Evolutionary conservation across 2,113 vertebrate species (phyloP), one percentile per base, ranked within the genome.

Genomic region (Stomatorhinus ivindoensis): DNA sequence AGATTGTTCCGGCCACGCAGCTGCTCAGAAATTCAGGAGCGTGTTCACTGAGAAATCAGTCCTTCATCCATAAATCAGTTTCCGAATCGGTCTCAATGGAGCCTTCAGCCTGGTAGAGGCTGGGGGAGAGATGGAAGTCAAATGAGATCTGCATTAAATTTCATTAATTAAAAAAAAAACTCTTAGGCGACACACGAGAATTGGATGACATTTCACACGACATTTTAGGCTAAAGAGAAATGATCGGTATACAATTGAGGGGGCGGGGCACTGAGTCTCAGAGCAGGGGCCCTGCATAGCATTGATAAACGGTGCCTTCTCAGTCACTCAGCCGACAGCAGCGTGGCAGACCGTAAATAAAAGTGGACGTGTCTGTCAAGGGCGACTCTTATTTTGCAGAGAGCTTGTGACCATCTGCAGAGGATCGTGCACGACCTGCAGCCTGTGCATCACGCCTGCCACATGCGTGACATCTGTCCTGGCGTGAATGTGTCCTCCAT

Each of bases 1-100:
- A 76, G 90, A 91, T 86, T 88, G 86, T 69, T 39, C 47, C 27
- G 19, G 80, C 73, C 76, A 89, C 86, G 19, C 80, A 92, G 88
- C 50, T 84, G 88, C 42, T 89, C 50, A 24, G 21, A 88, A 31
- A 61, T 73, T 53, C n/a, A 11, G 44, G 46, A 88, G 47, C 31
- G 10, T 80, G 88, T 39, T 88, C n/a, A 15, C 69, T 13, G 27
- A 50, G 50, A 83, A 83, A 88, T 35, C 73, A 48, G 10, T 58
- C 88, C 42, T 46, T 39, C 42, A 39, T 42, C 24, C 76, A 89
- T 85, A 89, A 85, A 84, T 89, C 88, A 85, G 51, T 84, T 51
- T 85, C 24, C 47, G 15, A 47, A 24, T 91, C 83, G 35, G 50
- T 44, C 35, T 31, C 50, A 15, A 17, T 10, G 69, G 69, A 21